Evolutionary conservation across 2,888 invertebrate genomes (phyloP).

Genomic region (Hyposoter dolosus): DNA sequence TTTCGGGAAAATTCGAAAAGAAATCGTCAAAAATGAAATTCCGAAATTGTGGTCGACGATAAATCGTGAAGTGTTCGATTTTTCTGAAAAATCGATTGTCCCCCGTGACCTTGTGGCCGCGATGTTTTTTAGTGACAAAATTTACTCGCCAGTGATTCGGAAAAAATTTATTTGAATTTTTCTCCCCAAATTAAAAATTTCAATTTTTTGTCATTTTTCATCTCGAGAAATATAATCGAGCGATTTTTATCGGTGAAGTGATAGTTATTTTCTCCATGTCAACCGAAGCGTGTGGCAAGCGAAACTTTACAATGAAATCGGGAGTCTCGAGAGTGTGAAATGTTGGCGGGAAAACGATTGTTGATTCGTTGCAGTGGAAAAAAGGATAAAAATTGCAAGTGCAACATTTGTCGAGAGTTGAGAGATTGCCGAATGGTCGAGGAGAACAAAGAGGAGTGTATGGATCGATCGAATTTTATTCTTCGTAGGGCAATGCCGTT

Average conservation of each 20-base stretch:
- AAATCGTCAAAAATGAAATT: background rate
- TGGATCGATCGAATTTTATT: constrained; percentile 86
- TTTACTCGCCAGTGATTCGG: background rate
- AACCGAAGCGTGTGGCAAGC: background rate
- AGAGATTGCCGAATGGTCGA: constrained; percentile 87
- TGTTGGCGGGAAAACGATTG: constrained; percentile 62
- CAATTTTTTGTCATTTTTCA: background rate
- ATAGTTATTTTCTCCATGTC: background rate
- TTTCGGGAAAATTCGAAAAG: no score
- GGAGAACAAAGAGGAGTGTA: constrained; percentile 86
- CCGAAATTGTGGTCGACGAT: background rate
- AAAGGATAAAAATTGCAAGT: constrained; percentile 88
- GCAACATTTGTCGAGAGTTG: constrained; percentile 91
- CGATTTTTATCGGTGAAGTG: background rate
- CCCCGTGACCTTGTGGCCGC: background rate
- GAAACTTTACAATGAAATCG: constrained; percentile 30
- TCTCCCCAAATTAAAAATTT: no score
- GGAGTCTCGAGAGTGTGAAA: constrained; percentile 42
- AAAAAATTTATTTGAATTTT: no score
- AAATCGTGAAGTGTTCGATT: background rate
- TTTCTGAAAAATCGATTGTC: background rate
- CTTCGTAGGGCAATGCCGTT: constrained; percentile 82
- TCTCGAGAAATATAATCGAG: background rate
- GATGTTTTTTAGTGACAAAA: background rate
- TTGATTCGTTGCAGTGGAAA: constrained; percentile 78